These are phyloP conservation scores for Caenorhabditis macrosperma DNA, from an alignment of 2,888 invertebrate species.

Conservation along the genomic window DNA sequence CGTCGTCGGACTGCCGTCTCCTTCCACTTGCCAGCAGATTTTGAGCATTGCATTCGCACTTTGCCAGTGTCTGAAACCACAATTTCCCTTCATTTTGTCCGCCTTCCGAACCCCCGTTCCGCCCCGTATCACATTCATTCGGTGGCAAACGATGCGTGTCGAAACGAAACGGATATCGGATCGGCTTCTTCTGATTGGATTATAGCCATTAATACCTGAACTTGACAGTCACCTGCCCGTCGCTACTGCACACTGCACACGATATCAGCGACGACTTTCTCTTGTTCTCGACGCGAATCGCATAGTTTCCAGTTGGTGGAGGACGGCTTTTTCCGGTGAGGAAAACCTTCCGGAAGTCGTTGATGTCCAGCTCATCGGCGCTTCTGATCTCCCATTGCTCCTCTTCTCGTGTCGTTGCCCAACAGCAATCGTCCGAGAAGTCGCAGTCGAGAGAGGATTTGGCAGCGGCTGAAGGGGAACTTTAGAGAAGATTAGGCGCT, in stretches of 20 bases:
- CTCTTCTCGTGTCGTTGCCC: conserved; percentile 59
- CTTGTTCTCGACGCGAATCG: conserved; percentile 57
- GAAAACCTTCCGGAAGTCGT: conserved; percentile 69
- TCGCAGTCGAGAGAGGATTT: conserved; percentile 62
- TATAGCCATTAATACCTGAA: conserved; percentile 56
- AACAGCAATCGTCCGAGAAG: conserved; percentile 62
- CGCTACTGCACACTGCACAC: conserved; percentile 64
- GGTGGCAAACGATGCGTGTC: conserved; percentile 36
- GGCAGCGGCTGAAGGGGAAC: conserved; percentile 1
- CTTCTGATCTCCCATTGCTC: conserved; percentile 58
- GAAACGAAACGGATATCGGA: conserved; percentile 48
- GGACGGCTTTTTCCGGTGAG: conserved; percentile 65
- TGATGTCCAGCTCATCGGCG: conserved; percentile 59
- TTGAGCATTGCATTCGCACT: conserved; percentile 65
- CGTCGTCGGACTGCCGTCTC: conserved; percentile 48
- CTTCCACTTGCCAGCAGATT: conserved; percentile 64
- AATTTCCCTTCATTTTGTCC: background rate
- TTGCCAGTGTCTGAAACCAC: conserved; percentile 71
- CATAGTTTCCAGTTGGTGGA: conserved; percentile 67
- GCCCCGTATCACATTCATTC: conserved; percentile 22
- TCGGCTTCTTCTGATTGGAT: conserved; percentile 11
- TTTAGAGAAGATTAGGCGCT: conserved; percentile 18
- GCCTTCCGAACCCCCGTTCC: conserved; percentile 18
- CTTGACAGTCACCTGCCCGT: conserved; percentile 55
- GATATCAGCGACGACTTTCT: conserved; percentile 56